phyloP scores from a whole-genome alignment of 2,113 vertebrate species.

The Macrotus californicus region DNA sequence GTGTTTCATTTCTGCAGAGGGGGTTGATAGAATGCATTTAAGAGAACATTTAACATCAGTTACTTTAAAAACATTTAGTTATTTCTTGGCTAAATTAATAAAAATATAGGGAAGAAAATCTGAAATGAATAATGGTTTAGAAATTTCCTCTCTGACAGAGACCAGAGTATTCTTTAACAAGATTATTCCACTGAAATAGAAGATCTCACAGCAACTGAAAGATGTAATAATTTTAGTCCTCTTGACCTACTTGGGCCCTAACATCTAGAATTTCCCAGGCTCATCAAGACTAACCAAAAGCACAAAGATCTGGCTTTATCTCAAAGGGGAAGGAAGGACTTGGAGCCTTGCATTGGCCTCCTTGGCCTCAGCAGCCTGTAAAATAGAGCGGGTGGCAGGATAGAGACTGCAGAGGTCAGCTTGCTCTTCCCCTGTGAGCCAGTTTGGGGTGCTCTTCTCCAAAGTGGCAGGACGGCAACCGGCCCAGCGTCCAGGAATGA shows the following conservation, averaged over 20 bases:
- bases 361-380: not conserved
- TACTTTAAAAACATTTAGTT: slow-evolving; percentile 16
- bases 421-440: not conserved
- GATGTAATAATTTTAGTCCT: not conserved
- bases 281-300: not conserved
- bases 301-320: not conserved
- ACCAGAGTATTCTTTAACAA: not conserved
- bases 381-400: not conserved
- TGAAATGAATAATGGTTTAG: slow-evolving; percentile 29
- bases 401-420: not conserved
- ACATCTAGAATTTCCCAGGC: not conserved
- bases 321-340: not conserved
- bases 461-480: too few species aligned
- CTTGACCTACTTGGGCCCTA: not conserved
- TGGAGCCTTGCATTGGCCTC: not conserved
- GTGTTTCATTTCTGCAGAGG: not conserved
- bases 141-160: not conserved
- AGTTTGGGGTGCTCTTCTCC: not conserved
- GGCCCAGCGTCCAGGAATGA: not conserved
- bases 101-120: not conserved
- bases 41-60: not conserved
- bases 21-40: not conserved
- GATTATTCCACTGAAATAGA: not conserved
- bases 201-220: not conserved
- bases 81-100: not conserved